Evolutionary conservation across 1,140 invertebrate genomes (phyloP), one percentile per base, ranked within the genome.

Genomic region (Drosophila kepulauana): DNA sequence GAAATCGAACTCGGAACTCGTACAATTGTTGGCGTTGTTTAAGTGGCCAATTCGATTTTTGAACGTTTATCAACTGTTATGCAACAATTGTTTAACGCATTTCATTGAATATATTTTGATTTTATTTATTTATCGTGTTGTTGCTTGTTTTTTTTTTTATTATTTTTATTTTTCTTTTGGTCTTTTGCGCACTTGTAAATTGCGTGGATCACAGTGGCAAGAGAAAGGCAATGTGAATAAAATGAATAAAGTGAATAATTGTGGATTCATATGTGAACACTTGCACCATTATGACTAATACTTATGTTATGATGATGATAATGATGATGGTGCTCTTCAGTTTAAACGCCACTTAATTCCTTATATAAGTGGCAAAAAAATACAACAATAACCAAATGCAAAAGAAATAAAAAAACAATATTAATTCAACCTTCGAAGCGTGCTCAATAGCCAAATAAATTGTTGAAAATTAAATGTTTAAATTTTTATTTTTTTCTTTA

Each of bases 401-500:
- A 25, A 25, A 25, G 20, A 25, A 25, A 20, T 20, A 45, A 28
- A 58, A 25, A 15, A 28, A 38, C 35, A 45, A 66, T 56, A 66
- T 49, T 48, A 68, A 41, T 59, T 56, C 67, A 82, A 77, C 81
- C 81, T 84, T 85, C 81, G 63, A 72, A 72, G 45, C 79, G 69
- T 78, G 79, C 59, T 77, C 79, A 69, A 78, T 78, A 48, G 54
- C 79, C 79, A 72, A 82, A 82, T 82, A 75, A 82, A 78, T 68
- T 72, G 45, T 74, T 15, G 11, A 15, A 57, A 57, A 52, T 71
- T 46, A 64, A 72, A 73, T 69, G 61, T 77, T 76, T 54, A 58
- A 46, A 61, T 59, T 56, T 54, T 52, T 46, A 35, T 52, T 70
- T 75, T 71, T 67, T 58, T 25, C 20, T 25, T 25, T 25, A 25